phyloP scores from a whole-genome alignment of 2,888 invertebrate genomes.

The Hydraecia micacea region DNA sequence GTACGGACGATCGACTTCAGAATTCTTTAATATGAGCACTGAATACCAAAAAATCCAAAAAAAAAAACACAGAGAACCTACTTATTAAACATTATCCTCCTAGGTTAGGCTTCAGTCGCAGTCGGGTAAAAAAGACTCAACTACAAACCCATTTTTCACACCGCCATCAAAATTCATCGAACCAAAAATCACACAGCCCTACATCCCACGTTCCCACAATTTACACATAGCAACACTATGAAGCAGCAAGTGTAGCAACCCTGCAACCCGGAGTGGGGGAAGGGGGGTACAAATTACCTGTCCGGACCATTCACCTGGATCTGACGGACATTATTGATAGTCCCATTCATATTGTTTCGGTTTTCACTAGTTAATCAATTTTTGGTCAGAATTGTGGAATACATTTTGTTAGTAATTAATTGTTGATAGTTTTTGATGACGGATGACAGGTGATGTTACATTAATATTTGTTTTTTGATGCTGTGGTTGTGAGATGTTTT shows the following conservation, averaged over 20 bases:
- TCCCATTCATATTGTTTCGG: conserved; percentile 57
- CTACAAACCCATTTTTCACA: not conserved
- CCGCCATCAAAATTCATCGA: not conserved
- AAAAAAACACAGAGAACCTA: not conserved
- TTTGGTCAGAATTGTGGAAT: conserved; percentile 37
- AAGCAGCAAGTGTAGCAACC: conserved; percentile 46
- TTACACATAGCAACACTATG: conserved; percentile 35
- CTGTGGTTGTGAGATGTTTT: not conserved
- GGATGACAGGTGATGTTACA: conserved; percentile 40
- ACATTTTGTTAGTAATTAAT: conserved; percentile 52
- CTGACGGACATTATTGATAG: conserved; percentile 76
- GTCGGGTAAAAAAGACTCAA: not conserved
- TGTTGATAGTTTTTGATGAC: conserved; percentile 31
- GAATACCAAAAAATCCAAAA: not conserved
- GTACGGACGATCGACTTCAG: not conserved
- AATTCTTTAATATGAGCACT: not conserved
- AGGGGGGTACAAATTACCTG: conserved; percentile 82
- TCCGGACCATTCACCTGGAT: conserved; percentile 84
- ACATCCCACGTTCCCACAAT: not conserved
- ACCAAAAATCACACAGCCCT: not conserved
- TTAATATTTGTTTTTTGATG: conserved; percentile 4
- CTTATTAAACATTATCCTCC: not conserved
- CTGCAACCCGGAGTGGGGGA: conserved; percentile 29
- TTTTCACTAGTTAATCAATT: conserved; percentile 55
- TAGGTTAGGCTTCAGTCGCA: not conserved